Percentiles rank a stretch among this genome's conserved stretches.
Conservation (phyloP, 2,797 vertebrate species). For the Hydrophis major region DNA sequence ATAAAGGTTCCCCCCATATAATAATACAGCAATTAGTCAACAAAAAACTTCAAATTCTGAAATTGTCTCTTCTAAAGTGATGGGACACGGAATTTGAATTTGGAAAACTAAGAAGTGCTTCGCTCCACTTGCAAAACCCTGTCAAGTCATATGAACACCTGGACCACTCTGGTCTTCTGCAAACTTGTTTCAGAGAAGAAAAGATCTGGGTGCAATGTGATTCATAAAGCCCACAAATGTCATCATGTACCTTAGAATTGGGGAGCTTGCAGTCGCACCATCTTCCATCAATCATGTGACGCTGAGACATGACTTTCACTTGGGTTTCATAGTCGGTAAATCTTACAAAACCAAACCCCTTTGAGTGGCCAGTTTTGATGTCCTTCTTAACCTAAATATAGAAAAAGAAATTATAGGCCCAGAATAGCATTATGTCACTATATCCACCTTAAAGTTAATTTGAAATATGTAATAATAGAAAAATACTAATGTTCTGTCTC, state of each 20-base stretch:
- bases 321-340: conserved; percentile 99
- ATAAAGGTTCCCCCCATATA: background rate
- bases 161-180: background rate
- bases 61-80: background rate
- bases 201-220: background rate
- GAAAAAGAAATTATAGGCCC: background rate
- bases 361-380: conserved; percentile 94
- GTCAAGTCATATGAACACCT: background rate
- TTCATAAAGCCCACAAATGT: background rate
- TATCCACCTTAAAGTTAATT: background rate
- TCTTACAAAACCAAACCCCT: conserved; percentile 97
- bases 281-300: conserved; percentile 98
- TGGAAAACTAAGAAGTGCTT: background rate
- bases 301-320: conserved; percentile 95
- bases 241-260: conserved; percentile 89
- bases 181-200: background rate
- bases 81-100: background rate
- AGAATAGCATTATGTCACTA: background rate
- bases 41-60: background rate
- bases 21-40: background rate
- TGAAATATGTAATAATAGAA: background rate
- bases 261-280: conserved; percentile 99
- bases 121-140: background rate
- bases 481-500: background rate
- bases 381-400: conserved; percentile 90